A percentile compares a stretch with the other conserved stretches of the same genome.
phyloP scores from a whole-genome alignment of 1,140 invertebrate species.

The Thaumetopoea pityocampa region DNA sequence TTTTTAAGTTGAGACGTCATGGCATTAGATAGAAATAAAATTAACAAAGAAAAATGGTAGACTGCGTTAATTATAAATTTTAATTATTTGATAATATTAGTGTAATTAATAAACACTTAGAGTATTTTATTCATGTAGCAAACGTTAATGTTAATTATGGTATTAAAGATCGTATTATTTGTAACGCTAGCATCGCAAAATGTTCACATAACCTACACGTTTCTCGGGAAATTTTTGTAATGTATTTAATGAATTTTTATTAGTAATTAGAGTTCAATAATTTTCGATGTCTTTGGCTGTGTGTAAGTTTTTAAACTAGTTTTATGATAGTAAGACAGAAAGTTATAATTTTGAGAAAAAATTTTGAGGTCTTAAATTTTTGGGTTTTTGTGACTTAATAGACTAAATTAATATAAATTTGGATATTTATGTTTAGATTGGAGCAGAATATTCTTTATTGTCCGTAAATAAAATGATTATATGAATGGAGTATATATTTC shows the following conservation, averaged over 20 bases:
- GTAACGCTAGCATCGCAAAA: conserved; percentile 72
- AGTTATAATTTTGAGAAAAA: conserved; percentile 57
- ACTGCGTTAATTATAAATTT: conserved; percentile 40
- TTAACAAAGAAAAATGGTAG: conserved; percentile 72
- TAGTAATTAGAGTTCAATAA: conserved; percentile 62
- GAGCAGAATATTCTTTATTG: conserved; percentile 59
- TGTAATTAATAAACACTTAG: conserved; percentile 24
- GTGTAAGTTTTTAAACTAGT: conserved; percentile 58
- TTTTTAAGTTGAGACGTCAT: conserved; percentile 41
- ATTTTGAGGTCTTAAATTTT: conserved; percentile 56
- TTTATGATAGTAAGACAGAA: conserved; percentile 40
- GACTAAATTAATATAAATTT: conserved; percentile 51
- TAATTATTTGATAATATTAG: conserved; percentile 19
- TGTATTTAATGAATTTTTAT: conserved; percentile 53
- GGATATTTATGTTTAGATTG: conserved; percentile 70
- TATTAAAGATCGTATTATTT: conserved; percentile 32
- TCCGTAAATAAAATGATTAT: conserved; percentile 68
- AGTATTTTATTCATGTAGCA: conserved; percentile 21
- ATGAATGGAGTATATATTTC: conserved; percentile 50
- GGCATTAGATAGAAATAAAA: conserved; percentile 51
- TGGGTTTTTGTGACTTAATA: conserved; percentile 51
- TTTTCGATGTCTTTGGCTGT: conserved; percentile 73
- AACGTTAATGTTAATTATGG: conserved; percentile 7
- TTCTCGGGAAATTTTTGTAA: conserved; percentile 41
- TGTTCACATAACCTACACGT: conserved; percentile 71